Percentiles rank a stretch among this genome's conserved stretches.
Conservation (phyloP, 2,888 invertebrate genomes). For the Parnassius apollo region DNA sequence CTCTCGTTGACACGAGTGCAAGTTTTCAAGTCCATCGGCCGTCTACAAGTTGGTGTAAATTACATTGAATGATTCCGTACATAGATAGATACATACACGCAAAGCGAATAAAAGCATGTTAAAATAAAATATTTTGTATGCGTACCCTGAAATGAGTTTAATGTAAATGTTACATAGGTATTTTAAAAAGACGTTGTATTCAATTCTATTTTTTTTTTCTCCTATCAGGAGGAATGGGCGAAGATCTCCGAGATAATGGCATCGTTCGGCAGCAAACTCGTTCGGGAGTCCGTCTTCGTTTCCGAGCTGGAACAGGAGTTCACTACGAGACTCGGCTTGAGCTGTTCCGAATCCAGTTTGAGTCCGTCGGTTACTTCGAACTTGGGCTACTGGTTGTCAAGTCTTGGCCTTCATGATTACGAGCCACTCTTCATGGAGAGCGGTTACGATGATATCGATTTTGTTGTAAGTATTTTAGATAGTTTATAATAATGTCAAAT, state of each 20-base stretch:
- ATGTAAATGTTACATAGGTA: too few species aligned
- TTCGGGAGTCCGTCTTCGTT: conserved; percentile 88
- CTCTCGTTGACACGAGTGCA: too few species aligned
- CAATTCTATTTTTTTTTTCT: not conserved
- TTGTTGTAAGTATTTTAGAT: conserved; percentile 86
- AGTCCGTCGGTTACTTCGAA: conserved; percentile 83
- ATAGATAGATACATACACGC: too few species aligned
- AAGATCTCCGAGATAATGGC: conserved; percentile 98
- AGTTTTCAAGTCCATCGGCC: too few species aligned
- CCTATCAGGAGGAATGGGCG: conserved; percentile 93
- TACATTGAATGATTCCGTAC: too few species aligned
- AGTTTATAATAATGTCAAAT: too few species aligned
- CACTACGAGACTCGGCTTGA: conserved; percentile 85
- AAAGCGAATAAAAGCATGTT: too few species aligned
- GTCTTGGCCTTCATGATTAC: conserved; percentile 89
- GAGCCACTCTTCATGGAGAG: conserved; percentile 91
- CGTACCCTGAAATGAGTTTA: too few species aligned
- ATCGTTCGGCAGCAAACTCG: conserved; percentile 92
- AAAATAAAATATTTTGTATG: too few species aligned
- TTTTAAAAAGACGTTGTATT: too few species aligned
- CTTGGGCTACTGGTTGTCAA: conserved; percentile 90
- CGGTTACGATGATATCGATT: conserved; percentile 95
- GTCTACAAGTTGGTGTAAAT: too few species aligned
- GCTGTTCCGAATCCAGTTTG: conserved; percentile 79
- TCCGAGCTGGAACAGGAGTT: conserved; percentile 90